Evolutionary conservation across 37 sponge, comb jelly and placozoan genomes (phyloP).

Genomic region (Cladorhizidae sp.): DNA sequence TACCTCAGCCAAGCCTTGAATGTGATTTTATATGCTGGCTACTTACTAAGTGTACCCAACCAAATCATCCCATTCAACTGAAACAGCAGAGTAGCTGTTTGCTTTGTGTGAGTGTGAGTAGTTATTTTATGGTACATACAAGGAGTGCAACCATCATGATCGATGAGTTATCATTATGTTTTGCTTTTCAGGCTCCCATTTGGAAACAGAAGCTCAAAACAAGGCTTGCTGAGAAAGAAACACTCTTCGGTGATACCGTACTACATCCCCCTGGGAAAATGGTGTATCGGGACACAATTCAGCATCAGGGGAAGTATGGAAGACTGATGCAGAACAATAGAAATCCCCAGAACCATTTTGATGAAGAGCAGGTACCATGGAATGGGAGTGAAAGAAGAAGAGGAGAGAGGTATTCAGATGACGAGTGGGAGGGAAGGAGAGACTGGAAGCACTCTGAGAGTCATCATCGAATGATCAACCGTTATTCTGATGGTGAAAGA

Average conservation of each 20-base stretch:
- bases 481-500: slow-evolving; percentile 14
- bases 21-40: too few species aligned
- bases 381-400: background rate
- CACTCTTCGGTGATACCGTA: slow-evolving; percentile 19
- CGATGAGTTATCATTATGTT: background rate
- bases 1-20: too few species aligned
- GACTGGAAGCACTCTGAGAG: background rate
- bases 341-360: too few species aligned
- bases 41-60: too few species aligned
- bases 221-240: slow-evolving; percentile 21
- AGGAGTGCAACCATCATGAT: too few species aligned
- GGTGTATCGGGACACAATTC: background rate
- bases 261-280: background rate
- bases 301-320: background rate
- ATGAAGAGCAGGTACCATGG: too few species aligned
- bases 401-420: slow-evolving; percentile 5
- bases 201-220: slow-evolving; percentile 4
- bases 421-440: slow-evolving; percentile 2
- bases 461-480: background rate
- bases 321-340: background rate
- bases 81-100: too few species aligned
- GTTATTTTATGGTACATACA: too few species aligned
- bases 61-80: too few species aligned
- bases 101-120: too few species aligned
- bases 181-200: background rate